Base-by-base conservation (phyloP, 1,140 invertebrate genomes). In the Philopotamus ludificatus region DNA sequence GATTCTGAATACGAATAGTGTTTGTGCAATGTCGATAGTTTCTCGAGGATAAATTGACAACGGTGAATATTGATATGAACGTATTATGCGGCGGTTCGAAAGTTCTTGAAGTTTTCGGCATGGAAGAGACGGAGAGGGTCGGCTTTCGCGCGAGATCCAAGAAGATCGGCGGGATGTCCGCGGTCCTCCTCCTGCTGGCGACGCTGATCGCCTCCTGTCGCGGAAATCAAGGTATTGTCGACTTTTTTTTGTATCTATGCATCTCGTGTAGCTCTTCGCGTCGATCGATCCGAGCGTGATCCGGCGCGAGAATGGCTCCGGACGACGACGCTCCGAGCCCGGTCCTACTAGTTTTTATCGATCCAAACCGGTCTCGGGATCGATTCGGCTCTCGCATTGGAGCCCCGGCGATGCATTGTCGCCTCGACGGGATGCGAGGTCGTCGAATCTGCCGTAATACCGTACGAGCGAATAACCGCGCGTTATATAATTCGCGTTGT, bases 391-490 rank as follows among this genome's bases (percentile, higher is more conserved):
- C 18, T 47, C 44, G 44, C 10, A 16, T 34, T n/a, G 4, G 53
- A 12, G 23, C 54, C 28, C 23, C 50, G 16, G 18, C 23, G 57
- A 60, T 60, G 57, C 57, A 60, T 60, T 44, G 53, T 57, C 20
- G 20, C 28, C 25, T 9, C 28, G 54, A 57, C 34, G 54, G 34
- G 54, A 57, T 7, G 44, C 9, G 57, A 60, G 57, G 57, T 60
- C 57, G 57, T 60, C 47, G 57, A 42, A 60, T 47, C 57, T 60
- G 57, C 57, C 42, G 10, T 41, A 47, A 60, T 39, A 44, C 42
- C 51, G 51, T 54, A 23, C 34, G 53, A 18, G 1, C 53, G 34
- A 55, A 55, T 39, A 28, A n/a, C 53, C n/a, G n/a, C 1, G 49
- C 18, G n/a, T 34, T 15, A 57, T 26, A 34, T 57, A 25, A 34